Conservation (phyloP, 1,140 invertebrate species). For the Zaprionus ornatus region DNA sequence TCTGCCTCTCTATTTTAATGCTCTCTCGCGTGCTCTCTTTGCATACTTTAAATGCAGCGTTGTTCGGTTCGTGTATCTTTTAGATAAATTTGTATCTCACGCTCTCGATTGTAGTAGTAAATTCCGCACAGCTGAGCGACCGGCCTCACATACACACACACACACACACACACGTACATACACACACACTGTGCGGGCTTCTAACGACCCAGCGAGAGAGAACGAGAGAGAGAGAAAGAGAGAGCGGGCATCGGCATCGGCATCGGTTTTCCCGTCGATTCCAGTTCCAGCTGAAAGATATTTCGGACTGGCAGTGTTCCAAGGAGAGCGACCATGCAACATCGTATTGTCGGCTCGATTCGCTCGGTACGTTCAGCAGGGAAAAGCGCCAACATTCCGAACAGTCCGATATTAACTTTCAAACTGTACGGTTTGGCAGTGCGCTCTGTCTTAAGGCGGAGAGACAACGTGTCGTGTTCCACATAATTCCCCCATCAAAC, state of each 20-base stretch:
- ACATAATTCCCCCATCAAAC: conserved; percentile 26
- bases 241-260: neutral
- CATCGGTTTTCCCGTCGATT: conserved; percentile 9
- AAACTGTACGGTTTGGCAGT: conserved; percentile 77
- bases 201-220: conserved; percentile 23
- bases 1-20: neutral
- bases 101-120: conserved; percentile 57
- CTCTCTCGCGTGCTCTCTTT: conserved; percentile 18
- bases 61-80: conserved; percentile 53
- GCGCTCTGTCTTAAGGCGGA: conserved; percentile 45
- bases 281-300: conserved; percentile 41
- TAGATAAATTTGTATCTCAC: conserved; percentile 67
- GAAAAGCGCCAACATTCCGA: conserved; percentile 49
- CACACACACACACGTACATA: neutral
- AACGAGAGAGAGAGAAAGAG: too few species aligned
- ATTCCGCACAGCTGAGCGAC: conserved; percentile 73
- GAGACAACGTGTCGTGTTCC: conserved; percentile 66
- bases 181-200: conserved; percentile 44
- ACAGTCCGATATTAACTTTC: conserved; percentile 74
- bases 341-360: conserved; percentile 7
- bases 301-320: conserved; percentile 50
- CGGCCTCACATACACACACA: conserved; percentile 7
- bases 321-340: conserved; percentile 51
- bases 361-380: conserved; percentile 24
- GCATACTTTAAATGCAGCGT: conserved; percentile 51